Evolutionary conservation across 2,888 invertebrate species (phyloP).

Genomic region (Hetaerina titia): DNA sequence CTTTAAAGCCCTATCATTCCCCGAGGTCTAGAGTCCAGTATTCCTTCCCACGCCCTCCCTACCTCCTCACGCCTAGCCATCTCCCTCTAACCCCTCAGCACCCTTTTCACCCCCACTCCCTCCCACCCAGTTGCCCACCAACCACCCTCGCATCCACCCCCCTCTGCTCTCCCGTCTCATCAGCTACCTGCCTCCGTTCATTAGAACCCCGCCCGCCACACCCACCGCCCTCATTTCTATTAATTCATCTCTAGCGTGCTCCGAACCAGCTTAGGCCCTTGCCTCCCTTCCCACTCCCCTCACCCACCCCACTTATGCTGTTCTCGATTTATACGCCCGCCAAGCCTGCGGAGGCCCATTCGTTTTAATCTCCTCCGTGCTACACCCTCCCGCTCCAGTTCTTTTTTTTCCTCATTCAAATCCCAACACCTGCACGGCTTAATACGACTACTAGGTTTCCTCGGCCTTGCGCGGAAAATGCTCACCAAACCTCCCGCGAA

Average conservation of each 20-base stretch:
- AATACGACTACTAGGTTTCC: background rate
- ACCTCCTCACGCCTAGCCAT: background rate
- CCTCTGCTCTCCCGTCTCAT: conserved; percentile 30
- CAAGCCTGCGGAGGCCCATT: conserved; percentile 21
- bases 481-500: background rate
- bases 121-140: background rate
- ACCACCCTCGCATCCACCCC: background rate
- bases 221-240: conserved; percentile 59
- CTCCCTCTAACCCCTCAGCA: background rate
- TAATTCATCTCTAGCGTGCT: conserved; percentile 61
- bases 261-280: background rate
- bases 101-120: background rate
- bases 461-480: conserved; percentile 28
- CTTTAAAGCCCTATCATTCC: conserved; percentile 17
- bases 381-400: background rate
- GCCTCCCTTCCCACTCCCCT: background rate
- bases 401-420: conserved; percentile 14
- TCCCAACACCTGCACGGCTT: conserved; percentile 4
- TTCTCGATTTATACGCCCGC: conserved; percentile 58
- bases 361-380: conserved; percentile 26
- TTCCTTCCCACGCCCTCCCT: background rate
- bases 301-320: conserved; percentile 2
- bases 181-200: conserved; percentile 66
- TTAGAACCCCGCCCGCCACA: conserved; percentile 30
- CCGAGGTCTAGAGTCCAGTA: background rate